Conservation (phyloP, 1,140 invertebrate species). For the Harpegnathos saltator region DNA sequence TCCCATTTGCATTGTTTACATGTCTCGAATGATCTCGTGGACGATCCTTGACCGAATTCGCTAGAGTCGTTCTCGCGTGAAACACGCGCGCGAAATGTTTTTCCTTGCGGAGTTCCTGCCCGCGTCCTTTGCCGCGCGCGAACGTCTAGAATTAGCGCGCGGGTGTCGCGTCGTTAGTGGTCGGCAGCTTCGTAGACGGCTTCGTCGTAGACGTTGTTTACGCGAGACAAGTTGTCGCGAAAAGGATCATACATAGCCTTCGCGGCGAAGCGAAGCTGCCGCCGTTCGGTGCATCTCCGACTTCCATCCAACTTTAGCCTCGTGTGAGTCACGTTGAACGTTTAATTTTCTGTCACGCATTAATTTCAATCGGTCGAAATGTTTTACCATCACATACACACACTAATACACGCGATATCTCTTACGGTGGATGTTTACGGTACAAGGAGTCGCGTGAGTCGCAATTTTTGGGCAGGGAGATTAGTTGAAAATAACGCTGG, state of each 20-base stretch:
- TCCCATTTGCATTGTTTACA: conserved; percentile 8
- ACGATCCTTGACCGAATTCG: conserved; percentile 9
- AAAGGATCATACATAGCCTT: neutral
- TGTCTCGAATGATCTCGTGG: neutral
- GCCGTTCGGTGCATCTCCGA: neutral
- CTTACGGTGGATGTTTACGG: too few relatives aligned
- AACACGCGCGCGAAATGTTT: too few relatives aligned
- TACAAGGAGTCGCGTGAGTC: too few relatives aligned
- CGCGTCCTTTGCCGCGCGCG: neutral
- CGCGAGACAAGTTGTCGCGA: neutral
- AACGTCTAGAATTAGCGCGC: neutral
- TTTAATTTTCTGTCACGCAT: too few relatives aligned
- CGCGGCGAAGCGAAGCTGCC: neutral
- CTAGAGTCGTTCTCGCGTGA: conserved; percentile 44
- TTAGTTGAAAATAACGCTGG: too few relatives aligned
- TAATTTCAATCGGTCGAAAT: too few relatives aligned
- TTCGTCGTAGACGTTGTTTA: conserved; percentile 13
- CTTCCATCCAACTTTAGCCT: neutral
- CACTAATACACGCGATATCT: too few relatives aligned
- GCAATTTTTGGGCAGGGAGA: too few relatives aligned
- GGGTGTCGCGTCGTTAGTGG: neutral
- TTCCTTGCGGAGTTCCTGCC: neutral
- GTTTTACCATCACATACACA: too few relatives aligned
- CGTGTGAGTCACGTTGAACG: too few relatives aligned
- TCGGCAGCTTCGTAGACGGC: too few relatives aligned